A percentile compares a stretch with the other conserved stretches of the same genome.
These are phyloP conservation scores for Butorides virescens DNA, from an alignment of 2,113 vertebrate genomes.

Conservation along the genomic window DNA sequence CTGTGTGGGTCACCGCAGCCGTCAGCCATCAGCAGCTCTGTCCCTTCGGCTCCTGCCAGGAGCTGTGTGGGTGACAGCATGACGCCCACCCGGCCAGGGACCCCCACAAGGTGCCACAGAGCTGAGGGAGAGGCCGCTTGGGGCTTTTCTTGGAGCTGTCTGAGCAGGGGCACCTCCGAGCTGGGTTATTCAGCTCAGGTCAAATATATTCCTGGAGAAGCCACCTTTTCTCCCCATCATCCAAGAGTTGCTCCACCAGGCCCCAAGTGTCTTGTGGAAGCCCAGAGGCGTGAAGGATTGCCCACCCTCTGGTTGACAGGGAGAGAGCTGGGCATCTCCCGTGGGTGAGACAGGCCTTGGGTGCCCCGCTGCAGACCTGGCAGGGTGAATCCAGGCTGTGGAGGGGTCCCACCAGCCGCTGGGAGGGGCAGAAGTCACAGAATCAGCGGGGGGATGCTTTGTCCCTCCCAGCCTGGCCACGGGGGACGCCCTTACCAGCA, in stretches of 20 bases:
- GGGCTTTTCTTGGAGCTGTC: neutral
- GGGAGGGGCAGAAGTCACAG: neutral
- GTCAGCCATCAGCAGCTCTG: neutral
- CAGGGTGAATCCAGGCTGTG: neutral
- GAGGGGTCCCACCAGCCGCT: fast-evolving
- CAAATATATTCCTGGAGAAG: neutral
- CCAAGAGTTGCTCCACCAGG: neutral
- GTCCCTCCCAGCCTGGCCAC: neutral
- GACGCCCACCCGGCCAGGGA: neutral
- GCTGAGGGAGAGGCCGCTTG: fast-evolving
- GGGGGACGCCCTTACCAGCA: slow-evolving; percentile 24
- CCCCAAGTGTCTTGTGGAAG: fast-evolving
- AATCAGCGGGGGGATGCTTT: fast-evolving
- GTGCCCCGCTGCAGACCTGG: neutral
- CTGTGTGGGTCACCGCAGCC: neutral
- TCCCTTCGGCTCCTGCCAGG: neutral
- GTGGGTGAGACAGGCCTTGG: fast-evolving
- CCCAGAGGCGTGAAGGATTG: neutral
- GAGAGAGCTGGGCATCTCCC: neutral
- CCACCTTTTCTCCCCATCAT: neutral
- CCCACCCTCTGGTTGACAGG: neutral
- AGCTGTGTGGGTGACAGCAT: fast-evolving
- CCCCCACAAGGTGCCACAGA: fast-evolving
- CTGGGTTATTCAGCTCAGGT: fast-evolving
- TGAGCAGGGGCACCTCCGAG: neutral